Evolutionary conservation across 1,140 invertebrate genomes (phyloP).

Genomic region (Pseudomyrmex concolor): DNA sequence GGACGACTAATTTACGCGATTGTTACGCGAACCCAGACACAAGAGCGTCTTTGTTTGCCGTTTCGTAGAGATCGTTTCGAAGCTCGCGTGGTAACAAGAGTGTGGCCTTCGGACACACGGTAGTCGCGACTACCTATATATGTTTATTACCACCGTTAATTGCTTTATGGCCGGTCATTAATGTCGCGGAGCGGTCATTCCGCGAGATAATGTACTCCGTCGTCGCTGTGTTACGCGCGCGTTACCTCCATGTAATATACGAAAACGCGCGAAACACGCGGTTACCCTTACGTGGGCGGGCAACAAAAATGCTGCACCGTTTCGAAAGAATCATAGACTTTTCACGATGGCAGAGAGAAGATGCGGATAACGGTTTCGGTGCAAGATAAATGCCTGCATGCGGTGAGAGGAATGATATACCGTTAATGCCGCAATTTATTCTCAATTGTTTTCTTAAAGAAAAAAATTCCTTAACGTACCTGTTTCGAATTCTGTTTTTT

Average conservation of each 20-base stretch:
- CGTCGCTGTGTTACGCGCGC: slow-evolving; percentile 50
- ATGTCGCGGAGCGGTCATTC: slow-evolving; percentile 72
- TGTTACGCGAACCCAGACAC: slow-evolving; percentile 35
- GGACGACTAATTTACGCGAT: slow-evolving; percentile 41
- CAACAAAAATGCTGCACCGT: background rate
- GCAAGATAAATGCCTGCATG: slow-evolving; percentile 8
- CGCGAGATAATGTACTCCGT: slow-evolving; percentile 76
- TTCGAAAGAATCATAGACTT: slow-evolving; percentile 58
- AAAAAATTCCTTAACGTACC: too few species aligned
- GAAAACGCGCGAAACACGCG: slow-evolving; percentile 37
- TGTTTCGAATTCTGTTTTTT: background rate
- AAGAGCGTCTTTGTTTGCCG: slow-evolving; percentile 22
- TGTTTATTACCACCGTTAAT: slow-evolving; percentile 76
- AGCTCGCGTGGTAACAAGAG: slow-evolving; percentile 32
- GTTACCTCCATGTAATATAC: slow-evolving; percentile 15
- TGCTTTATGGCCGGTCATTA: slow-evolving; percentile 74
- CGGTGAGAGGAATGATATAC: background rate
- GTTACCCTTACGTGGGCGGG: slow-evolving; percentile 58
- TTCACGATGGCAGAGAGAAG: slow-evolving; percentile 25
- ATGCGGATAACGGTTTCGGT: slow-evolving; percentile 22
- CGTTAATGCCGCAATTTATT: background rate
- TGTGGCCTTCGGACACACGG: slow-evolving; percentile 38
- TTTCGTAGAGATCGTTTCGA: slow-evolving; percentile 21
- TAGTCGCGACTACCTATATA: slow-evolving; percentile 40
- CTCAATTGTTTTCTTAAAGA: background rate